Evolutionary conservation across 2,113 vertebrate species (phyloP).

Genomic region (Cochlearius cochlearius): DNA sequence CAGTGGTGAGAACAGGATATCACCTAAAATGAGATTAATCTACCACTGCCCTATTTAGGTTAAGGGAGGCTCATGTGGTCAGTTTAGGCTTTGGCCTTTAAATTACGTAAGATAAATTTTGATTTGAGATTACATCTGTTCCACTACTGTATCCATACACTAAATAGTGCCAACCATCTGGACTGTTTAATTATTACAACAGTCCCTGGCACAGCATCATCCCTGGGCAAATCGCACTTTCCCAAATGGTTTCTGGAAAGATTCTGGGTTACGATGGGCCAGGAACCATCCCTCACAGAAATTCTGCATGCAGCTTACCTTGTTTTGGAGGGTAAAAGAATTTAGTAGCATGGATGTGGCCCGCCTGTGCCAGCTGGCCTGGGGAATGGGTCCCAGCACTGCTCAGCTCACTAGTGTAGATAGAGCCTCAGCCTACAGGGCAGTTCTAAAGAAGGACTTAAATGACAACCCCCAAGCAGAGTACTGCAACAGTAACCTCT

Average conservation of each 20-base stretch:
- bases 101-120: background rate
- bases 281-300: background rate
- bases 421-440: background rate
- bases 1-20: background rate
- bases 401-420: background rate
- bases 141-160: background rate
- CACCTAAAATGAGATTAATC: background rate
- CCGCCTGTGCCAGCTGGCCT: background rate
- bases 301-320: background rate
- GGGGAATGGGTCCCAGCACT: background rate
- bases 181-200: background rate
- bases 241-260: background rate
- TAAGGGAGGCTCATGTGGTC: background rate
- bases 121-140: slow-evolving; percentile 4
- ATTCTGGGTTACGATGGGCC: background rate
- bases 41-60: background rate
- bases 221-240: background rate
- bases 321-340: background rate
- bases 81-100: background rate
- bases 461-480: background rate
- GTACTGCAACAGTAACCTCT: background rate
- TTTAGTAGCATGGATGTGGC: background rate
- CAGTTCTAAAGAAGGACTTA: background rate
- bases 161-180: slow-evolving; percentile 10
- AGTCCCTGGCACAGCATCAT: background rate